Base-by-base conservation (phyloP, 2,888 invertebrate genomes). In the Poecilobothrus nobilitatus region DNA sequence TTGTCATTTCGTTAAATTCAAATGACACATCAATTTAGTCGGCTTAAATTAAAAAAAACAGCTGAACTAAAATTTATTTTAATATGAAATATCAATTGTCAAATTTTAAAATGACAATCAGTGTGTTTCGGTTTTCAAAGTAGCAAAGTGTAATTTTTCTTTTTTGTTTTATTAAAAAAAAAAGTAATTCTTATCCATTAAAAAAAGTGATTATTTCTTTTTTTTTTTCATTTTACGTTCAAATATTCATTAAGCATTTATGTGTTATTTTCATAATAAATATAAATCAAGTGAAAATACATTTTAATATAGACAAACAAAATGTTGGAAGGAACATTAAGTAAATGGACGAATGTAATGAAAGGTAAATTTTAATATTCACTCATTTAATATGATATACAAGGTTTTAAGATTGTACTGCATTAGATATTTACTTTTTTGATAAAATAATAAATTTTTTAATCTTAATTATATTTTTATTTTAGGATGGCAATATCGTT, bases 401-500 rank as follows among this genome's bases (percentile, higher is more conserved):
- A 10, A 44, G 12, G 12, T 10, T 44, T 15, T 3, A 44, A 44
- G 3, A 44, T 44, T 44, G 15, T 44, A 44, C 12, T 10, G 6
- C 12, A 15, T 6, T 18, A 53, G 15, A 53, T 53, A 53, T 18
- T 63, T 21, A 63, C 21, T 63, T 63, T 63, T 63, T 22, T 63
- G 15, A 53, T 53, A 5, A 41, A 6, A 8, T 4, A n/a, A 62
- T 62, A 62, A n/a, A 62, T 20, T 27, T 27, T 27, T 4, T 4
- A 27, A 27, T 27, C 3, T 61, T n/a, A 20, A 62, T 62, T n/a
- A 61, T 21, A n/a, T 20, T 41, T 41, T 20, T 21, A 15, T 63
- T 22, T 63, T 22, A 37, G 98, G 98, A 74, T 99, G 98, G 97
- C 98, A 99, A 83, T 97, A 97, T 84, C 89, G 98, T 75, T 99